A percentile compares a stretch with the other conserved stretches of the same genome.
phyloP scores from a whole-genome alignment of 2,797 vertebrate species.

The Graptemys geographica region DNA sequence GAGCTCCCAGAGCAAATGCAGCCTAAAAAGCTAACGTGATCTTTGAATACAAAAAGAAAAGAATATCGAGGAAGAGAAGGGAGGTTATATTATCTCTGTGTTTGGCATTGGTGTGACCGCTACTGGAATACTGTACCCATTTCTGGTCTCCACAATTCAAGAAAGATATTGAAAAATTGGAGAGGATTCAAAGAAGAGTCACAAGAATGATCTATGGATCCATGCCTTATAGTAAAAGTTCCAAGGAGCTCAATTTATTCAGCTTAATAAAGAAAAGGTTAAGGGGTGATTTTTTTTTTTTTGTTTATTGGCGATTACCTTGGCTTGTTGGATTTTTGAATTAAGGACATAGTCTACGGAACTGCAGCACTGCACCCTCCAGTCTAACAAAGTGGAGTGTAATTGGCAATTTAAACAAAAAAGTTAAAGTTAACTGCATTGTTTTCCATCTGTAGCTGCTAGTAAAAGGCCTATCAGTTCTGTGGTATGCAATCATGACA shows the following conservation, averaged over 20 bases:
- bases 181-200: background rate
- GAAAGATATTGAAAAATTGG: background rate
- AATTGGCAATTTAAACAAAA: constrained; percentile 20
- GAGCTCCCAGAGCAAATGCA: too few relatives aligned
- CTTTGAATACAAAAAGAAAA: background rate
- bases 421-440: background rate
- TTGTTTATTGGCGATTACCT: background rate
- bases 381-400: background rate
- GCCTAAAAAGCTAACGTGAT: background rate
- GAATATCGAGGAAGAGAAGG: background rate
- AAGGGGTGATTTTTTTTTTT: background rate
- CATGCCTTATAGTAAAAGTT: background rate
- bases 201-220: background rate
- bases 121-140: background rate
- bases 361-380: background rate
- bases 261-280: background rate
- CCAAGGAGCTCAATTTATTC: background rate
- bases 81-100: background rate
- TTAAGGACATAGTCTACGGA: background rate
- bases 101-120: background rate
- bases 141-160: background rate
- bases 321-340: background rate
- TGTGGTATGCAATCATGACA: background rate
- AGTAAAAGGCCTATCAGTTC: background rate
- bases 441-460: background rate